Base-by-base conservation (phyloP, 2,888 invertebrate genomes). In the Eupeodes latifasciatus region DNA sequence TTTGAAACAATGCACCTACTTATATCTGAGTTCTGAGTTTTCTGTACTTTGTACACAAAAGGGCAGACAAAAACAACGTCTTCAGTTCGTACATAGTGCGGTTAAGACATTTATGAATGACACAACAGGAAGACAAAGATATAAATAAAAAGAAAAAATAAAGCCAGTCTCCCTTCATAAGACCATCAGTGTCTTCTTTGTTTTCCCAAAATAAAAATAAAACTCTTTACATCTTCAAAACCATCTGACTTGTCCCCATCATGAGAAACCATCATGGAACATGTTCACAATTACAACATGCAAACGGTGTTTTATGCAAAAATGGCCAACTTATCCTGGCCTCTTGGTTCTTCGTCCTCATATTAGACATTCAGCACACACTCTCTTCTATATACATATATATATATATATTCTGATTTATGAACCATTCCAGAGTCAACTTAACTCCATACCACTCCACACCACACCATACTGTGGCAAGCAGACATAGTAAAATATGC, bases 291-390 rank as follows among this genome's bases (percentile, higher is more conserved):
- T 85, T 85, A 86, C 86, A 83, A 86, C 86, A 86, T 86, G 86
- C 79, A 79, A 78, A 86, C 83, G 83, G 86, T 86, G 86, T 86
- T 75, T 86, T 86, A 86, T 86, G 86, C 86, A 71, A 86, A 86
- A 86, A 67, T 77, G 34, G 10, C 40, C 81, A 81, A 67, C 67
- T 81, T 69, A 64, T 16, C 47, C 64, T 66, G 34, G 59, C 62
- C 69, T 69, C 64, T 9, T 55, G 61, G 61, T 12, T 66, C 82
- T 74, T 11, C 67, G 67, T 86, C 82, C 76, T 72, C 61, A 81
- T 61, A 74, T 77, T 85, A 72, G 85, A 51, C 81, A 85, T 78
- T 72, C 51, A 81, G 72, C 67, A 77, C 61, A 85, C 77, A 81
- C 85, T 81, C 81, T 75, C 61, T 36, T 40, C 5, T 40, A 40